Evolutionary conservation across 2,113 vertebrate species (phyloP), one percentile per base, ranked within the genome.

Genomic region (Corythaeola cristata): DNA sequence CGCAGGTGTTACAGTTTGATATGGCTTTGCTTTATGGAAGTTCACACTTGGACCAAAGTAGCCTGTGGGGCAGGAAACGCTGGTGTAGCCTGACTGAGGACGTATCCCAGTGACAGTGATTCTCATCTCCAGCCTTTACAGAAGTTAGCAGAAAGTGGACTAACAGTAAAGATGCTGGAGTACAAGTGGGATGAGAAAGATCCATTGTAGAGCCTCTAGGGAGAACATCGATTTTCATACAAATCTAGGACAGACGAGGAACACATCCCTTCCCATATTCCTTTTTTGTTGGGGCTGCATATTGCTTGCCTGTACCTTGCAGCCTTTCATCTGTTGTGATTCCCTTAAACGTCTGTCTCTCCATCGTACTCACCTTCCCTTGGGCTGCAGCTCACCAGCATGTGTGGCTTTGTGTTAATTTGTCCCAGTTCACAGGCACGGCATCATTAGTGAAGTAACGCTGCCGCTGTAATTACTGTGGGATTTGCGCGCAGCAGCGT

Each of bases 391-490:
- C 92, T 85, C 87, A 90, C 58, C 86, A 71, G 84, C 81, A 17
- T 44, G 55, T 82, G 76, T 84, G 83, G 45, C 72, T 93, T 84
- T 96, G 91, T 96, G 93, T 94, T 96, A 95, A 97, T 97, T 96
- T 95, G 90, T 94, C 94, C 96, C 96, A 82, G 95, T 94, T 94
- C 92, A 80, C 87, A 89, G 89, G 58, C 78, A 19, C 24, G 74
- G 95, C 97, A 85, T 97, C 97, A 85, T 97, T 97, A 97, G 96
- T 89, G 94, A 89, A 94, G 27, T 28, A 56, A 81, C 4, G 11
- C 68, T 6, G 23, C 91, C 19, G 23, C 58, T 26, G 80, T 97
- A 98, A 97, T 97, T 97, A 97, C 95, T 96, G 95, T 96, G 96
- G 97, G 96, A 95, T 97, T 97, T 98, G 95, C 62, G 91, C 35